Percentiles rank a stretch among this genome's conserved stretches.
Conservation (phyloP, 2,113 vertebrate species). For the Dryoscopus gambensis region DNA sequence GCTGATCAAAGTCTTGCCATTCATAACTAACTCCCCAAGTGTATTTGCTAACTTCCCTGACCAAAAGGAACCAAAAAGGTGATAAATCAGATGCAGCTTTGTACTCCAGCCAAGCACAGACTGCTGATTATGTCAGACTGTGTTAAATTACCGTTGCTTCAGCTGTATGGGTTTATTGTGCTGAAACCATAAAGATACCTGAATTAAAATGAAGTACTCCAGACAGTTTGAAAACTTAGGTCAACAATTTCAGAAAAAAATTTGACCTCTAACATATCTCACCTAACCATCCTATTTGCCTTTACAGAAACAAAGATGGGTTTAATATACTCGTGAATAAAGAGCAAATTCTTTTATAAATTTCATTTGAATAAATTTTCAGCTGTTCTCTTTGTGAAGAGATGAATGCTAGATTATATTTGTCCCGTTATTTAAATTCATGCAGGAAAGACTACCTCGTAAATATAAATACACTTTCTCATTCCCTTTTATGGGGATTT, state of each 20-base stretch:
- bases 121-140: background rate
- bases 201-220: background rate
- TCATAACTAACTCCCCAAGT: constrained; percentile 10
- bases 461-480: background rate
- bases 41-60: constrained; percentile 22
- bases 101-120: background rate
- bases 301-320: background rate
- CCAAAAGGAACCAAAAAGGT: constrained; percentile 5
- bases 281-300: background rate
- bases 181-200: background rate
- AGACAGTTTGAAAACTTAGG: background rate
- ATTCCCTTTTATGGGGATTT: background rate
- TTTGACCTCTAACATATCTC: background rate
- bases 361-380: background rate
- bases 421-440: background rate
- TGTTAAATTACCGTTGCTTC: constrained; percentile 1
- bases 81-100: constrained; percentile 59
- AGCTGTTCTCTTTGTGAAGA: background rate
- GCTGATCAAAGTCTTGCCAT: constrained; percentile 52
- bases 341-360: background rate
- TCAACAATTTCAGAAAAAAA: background rate
- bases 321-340: background rate
- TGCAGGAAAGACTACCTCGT: background rate
- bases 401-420: background rate
- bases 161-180: background rate